These are phyloP conservation scores for Athene cunicularia DNA, from an alignment of 2,113 vertebrate species.

Conservation along the genomic window DNA sequence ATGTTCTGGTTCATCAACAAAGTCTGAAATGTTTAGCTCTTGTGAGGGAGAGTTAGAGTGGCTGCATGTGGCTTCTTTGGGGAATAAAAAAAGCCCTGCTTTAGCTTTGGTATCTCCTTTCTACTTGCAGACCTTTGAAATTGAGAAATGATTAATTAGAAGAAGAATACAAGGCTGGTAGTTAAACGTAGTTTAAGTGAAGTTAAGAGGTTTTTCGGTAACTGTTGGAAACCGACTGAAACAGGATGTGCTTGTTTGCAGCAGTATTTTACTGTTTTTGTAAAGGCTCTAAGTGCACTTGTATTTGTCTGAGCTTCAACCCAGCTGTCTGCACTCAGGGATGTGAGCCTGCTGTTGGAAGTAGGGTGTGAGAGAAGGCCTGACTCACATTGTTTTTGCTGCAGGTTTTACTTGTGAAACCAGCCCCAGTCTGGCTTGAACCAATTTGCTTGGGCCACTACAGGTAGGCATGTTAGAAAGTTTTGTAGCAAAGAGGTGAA, in stretches of 20 bases:
- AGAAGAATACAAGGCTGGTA: background rate
- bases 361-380: background rate
- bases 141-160: background rate
- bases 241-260: slow-evolving; percentile 21
- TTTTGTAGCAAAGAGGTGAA: background rate
- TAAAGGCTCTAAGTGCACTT: background rate
- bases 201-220: background rate
- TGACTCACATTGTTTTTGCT: background rate
- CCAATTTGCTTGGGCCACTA: background rate
- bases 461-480: background rate
- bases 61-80: background rate
- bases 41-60: background rate
- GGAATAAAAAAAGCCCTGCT: background rate
- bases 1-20: background rate
- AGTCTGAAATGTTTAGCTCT: background rate
- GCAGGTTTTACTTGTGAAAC: background rate
- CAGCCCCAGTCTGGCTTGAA: background rate
- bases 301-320: background rate
- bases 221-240: background rate
- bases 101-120: background rate
- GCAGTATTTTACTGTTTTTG: background rate
- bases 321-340: background rate
- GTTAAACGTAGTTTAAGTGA: background rate
- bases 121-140: background rate
- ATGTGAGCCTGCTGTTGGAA: background rate